A percentile compares a stretch with the other conserved stretches of the same genome.
Evolutionary conservation across 2,888 invertebrate genomes (phyloP).

Genomic region (Agrochola macilenta): DNA sequence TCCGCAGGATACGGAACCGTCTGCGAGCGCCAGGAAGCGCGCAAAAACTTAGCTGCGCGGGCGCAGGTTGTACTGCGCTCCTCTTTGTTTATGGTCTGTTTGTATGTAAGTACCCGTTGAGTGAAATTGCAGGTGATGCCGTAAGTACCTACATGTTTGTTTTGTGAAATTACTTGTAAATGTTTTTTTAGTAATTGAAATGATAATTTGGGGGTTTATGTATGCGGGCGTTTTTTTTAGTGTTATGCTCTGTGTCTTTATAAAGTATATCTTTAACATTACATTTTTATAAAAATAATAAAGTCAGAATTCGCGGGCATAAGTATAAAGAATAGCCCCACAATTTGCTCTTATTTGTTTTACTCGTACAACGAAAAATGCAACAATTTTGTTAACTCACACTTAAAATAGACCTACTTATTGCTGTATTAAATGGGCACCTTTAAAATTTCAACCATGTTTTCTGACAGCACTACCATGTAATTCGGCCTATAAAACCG

Average conservation of each 20-base stretch:
- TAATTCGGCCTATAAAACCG: conserved; percentile 52
- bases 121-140: conserved; percentile 65
- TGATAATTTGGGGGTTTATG: conserved; percentile 39
- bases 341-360: conserved; percentile 9
- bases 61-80: conserved; percentile 77
- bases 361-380: conserved; percentile 24
- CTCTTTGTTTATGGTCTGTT: conserved; percentile 62
- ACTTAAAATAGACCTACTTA: conserved; percentile 16
- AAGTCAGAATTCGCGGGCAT: not conserved
- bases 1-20: conserved; percentile 88
- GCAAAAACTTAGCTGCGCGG: conserved; percentile 65
- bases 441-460: conserved; percentile 40
- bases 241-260: not conserved
- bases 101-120: conserved; percentile 56
- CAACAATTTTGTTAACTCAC: conserved; percentile 20
- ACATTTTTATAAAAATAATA: not conserved
- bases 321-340: conserved; percentile 1
- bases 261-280: not conserved
- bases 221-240: not conserved
- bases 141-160: conserved; percentile 45
- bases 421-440: conserved; percentile 6
- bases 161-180: conserved; percentile 45
- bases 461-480: conserved; percentile 24
- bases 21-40: conserved; percentile 75
- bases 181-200: conserved; percentile 44